Evolutionary conservation across 2,797 vertebrate genomes (phyloP).

Genomic region (Galago senegalensis): DNA sequence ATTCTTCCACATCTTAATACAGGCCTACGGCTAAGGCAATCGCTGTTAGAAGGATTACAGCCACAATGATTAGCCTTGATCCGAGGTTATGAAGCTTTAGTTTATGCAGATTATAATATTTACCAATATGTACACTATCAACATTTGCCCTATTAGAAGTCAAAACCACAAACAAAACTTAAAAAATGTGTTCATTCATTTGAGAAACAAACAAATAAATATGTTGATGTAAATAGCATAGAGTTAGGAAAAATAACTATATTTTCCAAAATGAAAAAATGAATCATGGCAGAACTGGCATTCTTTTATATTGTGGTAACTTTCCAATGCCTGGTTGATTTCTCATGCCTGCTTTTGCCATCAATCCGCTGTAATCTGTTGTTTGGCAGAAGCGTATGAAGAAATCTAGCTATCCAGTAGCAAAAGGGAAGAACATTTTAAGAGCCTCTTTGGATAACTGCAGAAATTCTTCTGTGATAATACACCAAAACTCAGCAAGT

Average conservation of each 20-base stretch:
- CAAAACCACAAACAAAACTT: background rate
- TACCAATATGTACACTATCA: no score
- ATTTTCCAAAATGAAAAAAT: background rate
- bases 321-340: background rate
- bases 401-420: background rate
- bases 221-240: background rate
- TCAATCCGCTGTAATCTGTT: background rate
- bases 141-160: background rate
- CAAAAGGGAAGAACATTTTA: background rate
- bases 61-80: accelerated
- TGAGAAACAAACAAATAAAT: no score
- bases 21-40: background rate
- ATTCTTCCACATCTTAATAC: background rate
- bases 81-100: background rate
- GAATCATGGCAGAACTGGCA: background rate
- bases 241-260: background rate
- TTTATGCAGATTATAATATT: no score
- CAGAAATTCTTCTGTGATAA: background rate
- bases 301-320: background rate
- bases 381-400: background rate
- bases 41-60: background rate
- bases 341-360: background rate
- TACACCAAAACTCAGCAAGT: background rate
- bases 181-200: background rate
- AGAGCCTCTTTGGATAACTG: background rate